phyloP scores from a whole-genome alignment of 2,888 invertebrate genomes.

The Homarus gammarus region DNA sequence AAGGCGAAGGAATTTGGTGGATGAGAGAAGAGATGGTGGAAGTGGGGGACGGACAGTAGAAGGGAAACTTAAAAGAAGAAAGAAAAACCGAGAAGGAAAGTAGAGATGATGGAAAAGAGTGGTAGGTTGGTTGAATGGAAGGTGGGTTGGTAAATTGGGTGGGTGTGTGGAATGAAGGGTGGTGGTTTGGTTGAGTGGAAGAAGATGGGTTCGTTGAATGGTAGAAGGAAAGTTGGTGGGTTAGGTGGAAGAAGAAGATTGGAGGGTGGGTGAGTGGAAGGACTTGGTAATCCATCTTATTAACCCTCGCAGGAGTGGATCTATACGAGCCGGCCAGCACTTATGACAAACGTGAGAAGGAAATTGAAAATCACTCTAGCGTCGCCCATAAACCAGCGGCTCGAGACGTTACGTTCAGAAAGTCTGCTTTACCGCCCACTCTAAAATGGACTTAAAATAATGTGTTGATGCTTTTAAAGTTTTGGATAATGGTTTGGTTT shows the following conservation, averaged over 20 bases:
- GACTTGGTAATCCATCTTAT: conserved; percentile 7
- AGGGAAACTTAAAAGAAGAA: not conserved
- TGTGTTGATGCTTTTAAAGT: conserved; percentile 69
- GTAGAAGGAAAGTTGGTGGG: no score
- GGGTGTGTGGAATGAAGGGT: no score
- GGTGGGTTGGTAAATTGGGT: no score
- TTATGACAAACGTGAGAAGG: conserved; percentile 51
- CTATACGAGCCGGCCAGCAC: conserved; percentile 17
- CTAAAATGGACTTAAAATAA: conserved; percentile 60
- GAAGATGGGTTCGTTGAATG: no score
- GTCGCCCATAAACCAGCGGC: conserved; percentile 48
- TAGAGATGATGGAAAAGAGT: no score
- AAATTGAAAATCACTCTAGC: conserved; percentile 64
- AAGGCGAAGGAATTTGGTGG: not conserved
- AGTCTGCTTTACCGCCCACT: conserved; percentile 48
- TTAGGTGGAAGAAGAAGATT: not conserved
- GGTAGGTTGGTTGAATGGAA: no score
- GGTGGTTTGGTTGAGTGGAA: no score
- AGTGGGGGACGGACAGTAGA: not conserved
- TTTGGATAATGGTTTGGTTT: conserved; percentile 51
- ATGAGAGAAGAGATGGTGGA: not conserved
- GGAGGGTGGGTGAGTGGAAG: no score
- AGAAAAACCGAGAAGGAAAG: no score
- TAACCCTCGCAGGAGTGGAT: not conserved
- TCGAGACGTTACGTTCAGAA: conserved; percentile 31